phyloP scores from a whole-genome alignment of 2,797 vertebrate species.

The Microcaecilia unicolor region DNA sequence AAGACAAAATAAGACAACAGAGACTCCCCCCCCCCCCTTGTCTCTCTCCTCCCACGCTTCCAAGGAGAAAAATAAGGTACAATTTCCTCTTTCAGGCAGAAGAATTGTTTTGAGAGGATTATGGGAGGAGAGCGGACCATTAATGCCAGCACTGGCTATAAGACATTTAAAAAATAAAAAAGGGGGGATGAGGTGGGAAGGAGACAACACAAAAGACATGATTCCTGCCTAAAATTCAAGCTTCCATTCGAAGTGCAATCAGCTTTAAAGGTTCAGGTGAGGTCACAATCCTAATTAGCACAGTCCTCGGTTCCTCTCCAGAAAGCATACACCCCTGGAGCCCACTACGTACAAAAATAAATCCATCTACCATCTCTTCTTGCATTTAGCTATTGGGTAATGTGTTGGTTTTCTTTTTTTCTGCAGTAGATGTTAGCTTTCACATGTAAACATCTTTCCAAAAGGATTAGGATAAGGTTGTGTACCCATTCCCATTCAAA shows the following conservation, averaged over 20 bases:
- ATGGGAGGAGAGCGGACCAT: neutral
- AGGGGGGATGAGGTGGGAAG: neutral
- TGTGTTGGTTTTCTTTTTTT: constrained; percentile 31
- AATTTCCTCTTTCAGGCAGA: too few species aligned
- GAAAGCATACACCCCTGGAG: too few species aligned
- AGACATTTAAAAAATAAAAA: neutral
- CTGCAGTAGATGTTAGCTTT: constrained; percentile 45
- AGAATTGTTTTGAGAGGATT: constrained; percentile 25
- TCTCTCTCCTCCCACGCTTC: neutral
- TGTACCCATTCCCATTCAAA: constrained; percentile 59
- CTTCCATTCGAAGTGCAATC: constrained; percentile 20
- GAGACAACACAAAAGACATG: constrained; percentile 5
- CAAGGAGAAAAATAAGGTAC: too few species aligned
- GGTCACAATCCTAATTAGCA: constrained; percentile 38
- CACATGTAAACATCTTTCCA: constrained; percentile 54
- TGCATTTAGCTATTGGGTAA: too few species aligned
- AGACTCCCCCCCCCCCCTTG: neutral
- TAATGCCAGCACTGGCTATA: constrained; percentile 7
- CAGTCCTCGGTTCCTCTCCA: constrained; percentile 7
- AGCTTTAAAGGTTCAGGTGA: constrained; percentile 16
- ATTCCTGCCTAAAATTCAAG: constrained; percentile 30
- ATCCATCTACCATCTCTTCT: constrained; percentile 32
- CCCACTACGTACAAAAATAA: constrained; percentile 54
- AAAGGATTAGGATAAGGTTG: constrained; percentile 51
- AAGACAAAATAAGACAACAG: neutral